phyloP scores from a whole-genome alignment of 2,113 vertebrate genomes.

The Manacus vitellinus region DNA sequence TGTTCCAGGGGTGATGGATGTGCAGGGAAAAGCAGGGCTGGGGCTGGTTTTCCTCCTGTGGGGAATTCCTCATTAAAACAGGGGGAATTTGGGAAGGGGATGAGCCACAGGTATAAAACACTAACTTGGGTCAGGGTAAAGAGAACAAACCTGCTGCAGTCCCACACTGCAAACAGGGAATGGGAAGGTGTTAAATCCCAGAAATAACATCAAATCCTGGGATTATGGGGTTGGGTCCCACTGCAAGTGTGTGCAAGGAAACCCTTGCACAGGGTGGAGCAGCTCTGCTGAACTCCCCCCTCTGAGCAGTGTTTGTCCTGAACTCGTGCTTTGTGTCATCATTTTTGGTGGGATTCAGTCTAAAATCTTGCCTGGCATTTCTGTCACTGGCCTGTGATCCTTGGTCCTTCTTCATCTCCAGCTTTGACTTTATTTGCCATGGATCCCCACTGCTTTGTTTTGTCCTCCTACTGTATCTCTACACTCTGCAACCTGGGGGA shows the following conservation, averaged over 20 bases:
- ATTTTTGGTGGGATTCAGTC: neutral
- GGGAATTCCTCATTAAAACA: neutral
- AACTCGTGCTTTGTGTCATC: neutral
- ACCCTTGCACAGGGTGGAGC: neutral
- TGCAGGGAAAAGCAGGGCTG: neutral
- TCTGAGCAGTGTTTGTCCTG: fast-evolving
- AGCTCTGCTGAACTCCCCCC: neutral
- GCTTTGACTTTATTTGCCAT: neutral
- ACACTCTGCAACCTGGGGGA: neutral
- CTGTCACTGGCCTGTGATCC: neutral
- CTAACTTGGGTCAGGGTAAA: no score
- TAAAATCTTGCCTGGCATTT: neutral
- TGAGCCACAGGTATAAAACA: neutral
- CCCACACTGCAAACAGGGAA: neutral
- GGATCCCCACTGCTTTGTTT: neutral
- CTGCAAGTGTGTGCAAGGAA: fast-evolving
- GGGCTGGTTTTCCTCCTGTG: fast-evolving
- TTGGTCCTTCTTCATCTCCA: neutral
- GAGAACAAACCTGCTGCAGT: neutral
- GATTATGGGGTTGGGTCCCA: neutral
- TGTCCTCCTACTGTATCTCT: neutral
- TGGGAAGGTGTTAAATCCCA: neutral
- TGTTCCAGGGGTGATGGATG: neutral
- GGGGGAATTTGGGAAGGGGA: no score
- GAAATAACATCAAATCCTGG: neutral